Evolutionary conservation across 2,888 invertebrate genomes (phyloP), one percentile per base, ranked within the genome.

Genomic region (Phoenoteleia sp.): DNA sequence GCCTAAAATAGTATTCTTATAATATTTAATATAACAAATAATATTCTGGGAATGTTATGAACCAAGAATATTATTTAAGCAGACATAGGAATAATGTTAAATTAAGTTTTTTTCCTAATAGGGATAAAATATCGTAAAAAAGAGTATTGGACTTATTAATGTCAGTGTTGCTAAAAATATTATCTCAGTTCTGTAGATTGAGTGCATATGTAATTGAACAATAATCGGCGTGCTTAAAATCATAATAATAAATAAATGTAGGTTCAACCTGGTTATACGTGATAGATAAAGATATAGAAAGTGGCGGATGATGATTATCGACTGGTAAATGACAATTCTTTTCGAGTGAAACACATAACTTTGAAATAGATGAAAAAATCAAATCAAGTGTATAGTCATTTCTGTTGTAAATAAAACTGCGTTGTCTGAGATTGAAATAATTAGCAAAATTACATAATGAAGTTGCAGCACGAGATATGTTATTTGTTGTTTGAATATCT

Each of bases 391-490:
- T 11, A 19, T 58, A 58, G 6, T 27, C 29, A 21, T 58, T 58
- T 11, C 3, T 7, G 7, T 36, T 58, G 4, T 1, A 1, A 33
- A 33, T 23, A 17, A 9, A 13, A 25, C 15, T 56, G 2, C 1
- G 17, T 33, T 56, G 56, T 0, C 0, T 19, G 7, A 56, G 56
- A 17, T 56, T 56, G 17, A 33, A 15, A 15, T 15, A 36, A 13
- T 58, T 58, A 2, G 58, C 33, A 58, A 58, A 58, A 13, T 58
- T 36, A 19, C 58, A 7, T n/a, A n/a, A n/a, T n/a, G n/a, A n/a
- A n/a, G n/a, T n/a, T n/a, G n/a, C n/a, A n/a, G n/a, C n/a, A n/a
- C n/a, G n/a, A n/a, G n/a, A n/a, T n/a, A n/a, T n/a, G n/a, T n/a
- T n/a, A n/a, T n/a, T n/a, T n/a, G n/a, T n/a, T n/a, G n/a, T n/a